Evolutionary conservation across 2,113 vertebrate species (phyloP).

Genomic region (Orthonyx spaldingii): DNA sequence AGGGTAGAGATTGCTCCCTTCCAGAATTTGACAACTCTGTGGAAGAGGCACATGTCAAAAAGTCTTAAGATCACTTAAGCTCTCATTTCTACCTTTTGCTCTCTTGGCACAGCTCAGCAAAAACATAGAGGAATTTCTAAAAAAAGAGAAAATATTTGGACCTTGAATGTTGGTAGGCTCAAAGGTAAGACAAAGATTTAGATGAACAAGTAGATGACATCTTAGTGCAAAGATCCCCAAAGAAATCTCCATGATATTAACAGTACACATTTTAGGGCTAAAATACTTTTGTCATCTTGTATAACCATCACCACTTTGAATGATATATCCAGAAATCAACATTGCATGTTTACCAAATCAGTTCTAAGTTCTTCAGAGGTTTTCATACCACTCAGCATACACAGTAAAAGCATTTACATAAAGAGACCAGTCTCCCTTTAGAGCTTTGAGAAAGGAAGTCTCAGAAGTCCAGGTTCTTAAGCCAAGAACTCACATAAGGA

Average conservation of each 20-base stretch:
- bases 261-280: neutral
- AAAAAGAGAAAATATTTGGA: neutral
- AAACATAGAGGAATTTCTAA: neutral
- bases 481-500: neutral
- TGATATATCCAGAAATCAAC: neutral
- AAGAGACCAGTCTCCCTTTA: neutral
- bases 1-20: neutral
- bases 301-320: neutral
- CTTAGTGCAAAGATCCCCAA: neutral
- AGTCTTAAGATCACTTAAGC: neutral
- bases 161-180: neutral
- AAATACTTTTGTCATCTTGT: neutral
- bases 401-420: neutral
- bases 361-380: neutral
- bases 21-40: neutral
- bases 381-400: neutral
- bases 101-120: neutral
- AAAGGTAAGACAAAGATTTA: neutral
- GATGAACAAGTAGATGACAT: neutral
- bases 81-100: neutral
- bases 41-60: neutral
- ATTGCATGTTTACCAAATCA: neutral
- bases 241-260: neutral
- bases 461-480: neutral
- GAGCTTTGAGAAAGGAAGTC: neutral